Base-by-base conservation (phyloP, 2,888 invertebrate species). In the Drosophila ochracea region DNA sequence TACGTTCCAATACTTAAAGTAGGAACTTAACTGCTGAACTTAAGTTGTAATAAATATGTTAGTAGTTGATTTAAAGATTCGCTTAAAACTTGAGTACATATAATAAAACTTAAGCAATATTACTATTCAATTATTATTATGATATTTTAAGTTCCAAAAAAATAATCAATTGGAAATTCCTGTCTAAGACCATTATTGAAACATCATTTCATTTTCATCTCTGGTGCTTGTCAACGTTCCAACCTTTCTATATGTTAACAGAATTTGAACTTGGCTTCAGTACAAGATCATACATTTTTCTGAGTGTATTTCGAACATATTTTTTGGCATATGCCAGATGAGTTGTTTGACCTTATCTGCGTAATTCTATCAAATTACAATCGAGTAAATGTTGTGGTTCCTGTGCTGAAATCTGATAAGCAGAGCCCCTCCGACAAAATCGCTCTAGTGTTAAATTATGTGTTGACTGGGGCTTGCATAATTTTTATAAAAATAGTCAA, bases 381-480 rank as follows among this genome's bases (percentile, higher is more conserved):
- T 63, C 73, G 62, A 47, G 67, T 66, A 60, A 68, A 64, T 71
- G 67, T 54, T 68, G 52, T 58, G 59, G 61, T 67, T 68, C 59
- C 66, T 35, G 43, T 19, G 21, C 57, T 66, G 78, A 81, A 77
- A 85, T 90, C 82, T 83, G 87, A 87, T 90, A 89, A 78, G 63
- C 71, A 33, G 28, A n/a, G n/a, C 39, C 57, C 28, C 76, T 80
- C 74, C 83, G 72, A 73, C 84, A 82, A 86, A 88, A 86, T 86
- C 87, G 87, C 35, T 88, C 84, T 90, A 86, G 77, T 88, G 87
- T 88, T 88, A 88, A 88, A 88, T 88, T 87, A 82, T 77, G 72
- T 76, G 60, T 53, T 33, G 70, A 63, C 57, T 53, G 61, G 4
- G 2, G 58, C 50, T 71, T 65, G 76, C 62, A 78, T 78, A 76